Percentiles rank a stretch among this genome's conserved stretches.
Evolutionary conservation across 2,797 vertebrate genomes (phyloP).

Genomic region (Rallus crepitans): DNA sequence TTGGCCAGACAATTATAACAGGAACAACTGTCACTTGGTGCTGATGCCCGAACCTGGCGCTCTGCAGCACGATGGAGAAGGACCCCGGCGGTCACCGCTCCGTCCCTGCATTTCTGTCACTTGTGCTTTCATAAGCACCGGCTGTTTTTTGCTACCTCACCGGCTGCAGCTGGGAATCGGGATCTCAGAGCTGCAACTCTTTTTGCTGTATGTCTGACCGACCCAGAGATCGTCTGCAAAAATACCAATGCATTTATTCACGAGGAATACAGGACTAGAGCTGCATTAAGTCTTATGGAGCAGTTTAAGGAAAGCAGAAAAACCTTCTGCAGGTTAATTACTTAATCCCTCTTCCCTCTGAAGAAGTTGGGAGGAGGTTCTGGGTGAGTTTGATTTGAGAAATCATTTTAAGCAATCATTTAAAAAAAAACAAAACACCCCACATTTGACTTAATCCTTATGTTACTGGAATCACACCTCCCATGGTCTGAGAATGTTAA

Average conservation of each 20-base stretch:
- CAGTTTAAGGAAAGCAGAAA: not conserved
- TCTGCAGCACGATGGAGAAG: slow-evolving; percentile 36
- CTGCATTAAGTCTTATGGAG: not conserved
- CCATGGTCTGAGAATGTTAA: not conserved
- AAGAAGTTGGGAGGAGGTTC: not conserved
- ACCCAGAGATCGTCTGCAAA: not conserved
- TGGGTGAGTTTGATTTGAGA: not conserved
- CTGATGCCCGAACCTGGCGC: slow-evolving; percentile 57
- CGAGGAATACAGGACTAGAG: not conserved
- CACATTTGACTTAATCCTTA: not conserved
- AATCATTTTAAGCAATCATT: not conserved
- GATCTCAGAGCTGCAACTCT: not conserved
- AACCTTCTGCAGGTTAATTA: not conserved
- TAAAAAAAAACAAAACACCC: not conserved
- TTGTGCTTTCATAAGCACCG: not conserved
- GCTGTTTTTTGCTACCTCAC: slow-evolving; percentile 11
- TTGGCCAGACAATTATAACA: slow-evolving; percentile 85
- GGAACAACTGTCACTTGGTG: slow-evolving; percentile 71
- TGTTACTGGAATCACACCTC: not conserved
- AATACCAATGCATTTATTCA: not conserved
- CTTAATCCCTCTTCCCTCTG: not conserved
- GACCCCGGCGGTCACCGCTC: not conserved
- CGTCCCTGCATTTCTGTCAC: not conserved
- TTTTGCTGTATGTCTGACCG: not conserved
- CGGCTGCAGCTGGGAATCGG: not conserved